Conservation (phyloP, 2,113 vertebrate genomes). For the Oryzias javanicus region DNA sequence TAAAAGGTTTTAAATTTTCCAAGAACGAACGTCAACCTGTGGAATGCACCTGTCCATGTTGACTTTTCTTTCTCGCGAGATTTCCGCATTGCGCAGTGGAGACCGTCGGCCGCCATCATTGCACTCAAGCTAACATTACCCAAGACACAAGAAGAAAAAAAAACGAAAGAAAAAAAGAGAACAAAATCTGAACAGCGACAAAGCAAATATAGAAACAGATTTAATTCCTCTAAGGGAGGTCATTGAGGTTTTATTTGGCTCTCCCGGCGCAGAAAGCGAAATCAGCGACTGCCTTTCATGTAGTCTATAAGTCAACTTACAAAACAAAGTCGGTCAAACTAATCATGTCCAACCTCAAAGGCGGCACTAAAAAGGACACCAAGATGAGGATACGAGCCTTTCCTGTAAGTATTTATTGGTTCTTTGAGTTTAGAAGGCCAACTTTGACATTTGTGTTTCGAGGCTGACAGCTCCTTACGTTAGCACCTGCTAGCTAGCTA, state of each 20-base stretch:
- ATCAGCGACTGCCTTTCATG: conserved; percentile 60
- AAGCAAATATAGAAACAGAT: conserved; percentile 39
- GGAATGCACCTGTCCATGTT: conserved; percentile 51
- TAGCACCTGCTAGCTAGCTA: conserved; percentile 41
- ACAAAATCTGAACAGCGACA: conserved; percentile 22
- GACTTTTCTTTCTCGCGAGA: conserved; percentile 66
- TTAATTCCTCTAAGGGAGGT: conserved; percentile 47
- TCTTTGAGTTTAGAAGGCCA: conserved; percentile 2
- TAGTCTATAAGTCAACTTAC: conserved; percentile 71
- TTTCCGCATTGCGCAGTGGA: conserved; percentile 62
- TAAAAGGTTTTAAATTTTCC: too few species aligned
- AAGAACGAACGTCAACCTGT: conserved; percentile 30
- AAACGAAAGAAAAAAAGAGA: conserved; percentile 26
- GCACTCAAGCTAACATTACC: conserved; percentile 58
- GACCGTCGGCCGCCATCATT: conserved; percentile 71
- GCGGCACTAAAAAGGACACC: conserved; percentile 92
- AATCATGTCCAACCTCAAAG: conserved; percentile 93
- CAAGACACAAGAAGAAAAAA: conserved; percentile 37
- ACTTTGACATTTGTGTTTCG: conserved; percentile 26
- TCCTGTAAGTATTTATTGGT: conserved; percentile 82
- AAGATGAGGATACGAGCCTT: conserved; percentile 98
- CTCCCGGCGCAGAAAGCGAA: conserved; percentile 46
- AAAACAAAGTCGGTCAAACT: conserved; percentile 65
- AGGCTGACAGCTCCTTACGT: conserved; percentile 38
- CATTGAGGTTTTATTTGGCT: conserved; percentile 40